These are phyloP conservation scores for Daboia siamensis DNA, from an alignment of 2,113 vertebrate species.

Conservation along the genomic window DNA sequence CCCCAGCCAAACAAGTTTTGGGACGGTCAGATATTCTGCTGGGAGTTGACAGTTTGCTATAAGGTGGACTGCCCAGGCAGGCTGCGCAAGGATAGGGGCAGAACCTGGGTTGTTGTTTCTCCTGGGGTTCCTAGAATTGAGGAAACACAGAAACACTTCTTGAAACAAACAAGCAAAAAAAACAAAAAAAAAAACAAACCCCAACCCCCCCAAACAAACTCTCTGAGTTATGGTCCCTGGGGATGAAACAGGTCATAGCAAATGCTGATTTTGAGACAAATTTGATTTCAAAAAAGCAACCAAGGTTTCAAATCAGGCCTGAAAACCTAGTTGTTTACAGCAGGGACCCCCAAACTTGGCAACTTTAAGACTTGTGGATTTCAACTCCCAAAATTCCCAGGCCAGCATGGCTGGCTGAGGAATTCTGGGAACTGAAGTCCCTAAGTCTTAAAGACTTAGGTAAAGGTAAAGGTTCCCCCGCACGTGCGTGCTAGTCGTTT, in stretches of 20 bases:
- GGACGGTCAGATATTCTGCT: neutral
- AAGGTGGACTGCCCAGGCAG: neutral
- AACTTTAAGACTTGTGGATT: neutral
- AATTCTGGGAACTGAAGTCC: neutral
- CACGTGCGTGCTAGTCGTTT: too few relatives aligned
- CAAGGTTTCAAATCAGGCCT: neutral
- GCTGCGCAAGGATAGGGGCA: neutral
- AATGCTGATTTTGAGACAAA: neutral
- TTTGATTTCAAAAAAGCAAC: neutral
- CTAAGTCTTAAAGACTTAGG: neutral
- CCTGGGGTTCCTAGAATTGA: neutral
- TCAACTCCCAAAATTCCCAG: too few relatives aligned
- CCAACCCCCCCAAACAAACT: too few relatives aligned
- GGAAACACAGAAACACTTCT: neutral
- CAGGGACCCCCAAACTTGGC: neutral
- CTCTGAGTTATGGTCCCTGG: neutral
- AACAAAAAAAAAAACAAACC: too few relatives aligned
- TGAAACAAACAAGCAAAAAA: neutral
- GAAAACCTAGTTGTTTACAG: neutral
- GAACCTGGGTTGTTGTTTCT: neutral
- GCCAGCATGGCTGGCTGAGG: neutral
- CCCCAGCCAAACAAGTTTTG: conserved; percentile 4
- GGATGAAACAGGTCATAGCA: neutral
- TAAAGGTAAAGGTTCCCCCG: too few relatives aligned
- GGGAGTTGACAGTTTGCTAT: neutral